These are phyloP conservation scores for Podarcis raffonei DNA, from an alignment of 2,113 vertebrate genomes.

Conservation along the genomic window DNA sequence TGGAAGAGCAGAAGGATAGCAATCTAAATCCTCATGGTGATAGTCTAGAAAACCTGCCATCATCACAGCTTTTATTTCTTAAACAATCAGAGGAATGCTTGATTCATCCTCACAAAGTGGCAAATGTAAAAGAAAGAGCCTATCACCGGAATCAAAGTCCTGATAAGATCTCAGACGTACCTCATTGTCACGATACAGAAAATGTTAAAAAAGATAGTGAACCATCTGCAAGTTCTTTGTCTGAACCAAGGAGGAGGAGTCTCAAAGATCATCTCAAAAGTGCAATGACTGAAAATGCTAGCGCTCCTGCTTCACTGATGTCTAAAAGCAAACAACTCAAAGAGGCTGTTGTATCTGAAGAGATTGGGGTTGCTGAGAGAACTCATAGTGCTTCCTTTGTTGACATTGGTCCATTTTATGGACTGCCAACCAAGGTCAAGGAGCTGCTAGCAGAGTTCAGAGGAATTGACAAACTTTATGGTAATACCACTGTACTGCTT, in stretches of 20 bases:
- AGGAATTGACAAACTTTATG: conserved; percentile 91
- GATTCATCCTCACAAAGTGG: neutral
- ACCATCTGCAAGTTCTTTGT: conserved; percentile 9
- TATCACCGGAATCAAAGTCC: rapidly evolving
- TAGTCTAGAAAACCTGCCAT: conserved; percentile 76
- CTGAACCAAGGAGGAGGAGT: conserved; percentile 72
- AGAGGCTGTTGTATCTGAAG: conserved; percentile 83
- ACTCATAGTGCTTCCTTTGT: conserved; percentile 74
- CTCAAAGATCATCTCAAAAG: conserved; percentile 88
- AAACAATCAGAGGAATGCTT: conserved; percentile 27
- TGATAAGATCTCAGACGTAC: neutral
- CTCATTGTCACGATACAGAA: neutral
- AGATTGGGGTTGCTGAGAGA: conserved; percentile 84
- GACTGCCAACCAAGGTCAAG: conserved; percentile 92
- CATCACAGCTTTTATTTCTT: conserved; percentile 78
- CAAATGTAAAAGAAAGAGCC: neutral
- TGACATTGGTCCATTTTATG: conserved; percentile 94
- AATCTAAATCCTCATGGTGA: conserved; percentile 10
- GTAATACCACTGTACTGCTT: conserved; percentile 72
- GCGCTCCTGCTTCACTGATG: conserved; percentile 66
- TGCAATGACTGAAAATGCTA: conserved; percentile 88
- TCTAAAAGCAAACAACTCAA: conserved; percentile 83
- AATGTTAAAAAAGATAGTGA: neutral
- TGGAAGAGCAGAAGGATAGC: rapidly evolving
- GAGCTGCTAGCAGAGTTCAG: conserved; percentile 84